Conservation (phyloP, 2,113 vertebrate species). For the Periophthalmus modestus region DNA sequence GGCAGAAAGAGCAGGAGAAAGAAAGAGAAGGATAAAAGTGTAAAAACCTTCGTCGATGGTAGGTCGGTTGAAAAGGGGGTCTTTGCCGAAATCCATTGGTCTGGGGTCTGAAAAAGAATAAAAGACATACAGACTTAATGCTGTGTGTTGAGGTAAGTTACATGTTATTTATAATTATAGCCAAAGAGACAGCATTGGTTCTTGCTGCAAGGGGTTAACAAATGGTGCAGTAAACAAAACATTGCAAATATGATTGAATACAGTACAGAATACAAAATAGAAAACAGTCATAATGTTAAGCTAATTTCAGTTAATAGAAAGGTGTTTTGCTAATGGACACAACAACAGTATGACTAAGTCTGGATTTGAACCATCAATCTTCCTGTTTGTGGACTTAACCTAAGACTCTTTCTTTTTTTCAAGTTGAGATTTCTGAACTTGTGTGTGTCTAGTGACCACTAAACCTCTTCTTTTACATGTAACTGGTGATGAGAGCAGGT, state of each 20-base stretch:
- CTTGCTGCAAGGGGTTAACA: too few relatives aligned
- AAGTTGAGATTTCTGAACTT: too few relatives aligned
- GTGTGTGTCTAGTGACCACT: too few relatives aligned
- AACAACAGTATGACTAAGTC: not conserved
- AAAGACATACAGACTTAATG: constrained; percentile 44
- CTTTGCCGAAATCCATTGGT: constrained; percentile 74
- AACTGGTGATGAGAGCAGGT: too few relatives aligned
- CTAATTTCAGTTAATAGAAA: too few relatives aligned
- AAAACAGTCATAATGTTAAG: too few relatives aligned
- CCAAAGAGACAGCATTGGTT: too few relatives aligned
- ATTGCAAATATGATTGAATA: too few relatives aligned
- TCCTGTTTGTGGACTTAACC: not conserved
- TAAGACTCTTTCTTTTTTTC: not conserved
- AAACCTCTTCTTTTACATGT: too few relatives aligned
- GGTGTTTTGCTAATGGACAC: not conserved
- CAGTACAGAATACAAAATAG: too few relatives aligned
- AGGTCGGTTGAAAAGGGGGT: constrained; percentile 64
- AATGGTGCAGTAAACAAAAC: too few relatives aligned
- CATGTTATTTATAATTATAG: too few relatives aligned
- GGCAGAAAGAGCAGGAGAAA: not conserved
- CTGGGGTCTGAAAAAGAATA: constrained; percentile 71
- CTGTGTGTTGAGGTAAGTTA: constrained; percentile 9
- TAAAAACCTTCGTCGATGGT: constrained; percentile 63
- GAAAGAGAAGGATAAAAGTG: not conserved
- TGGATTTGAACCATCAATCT: not conserved